Percentiles rank a stretch among this genome's conserved stretches.
Conservation (phyloP, 2,888 invertebrate genomes). For the Oscheius sp. region DNA sequence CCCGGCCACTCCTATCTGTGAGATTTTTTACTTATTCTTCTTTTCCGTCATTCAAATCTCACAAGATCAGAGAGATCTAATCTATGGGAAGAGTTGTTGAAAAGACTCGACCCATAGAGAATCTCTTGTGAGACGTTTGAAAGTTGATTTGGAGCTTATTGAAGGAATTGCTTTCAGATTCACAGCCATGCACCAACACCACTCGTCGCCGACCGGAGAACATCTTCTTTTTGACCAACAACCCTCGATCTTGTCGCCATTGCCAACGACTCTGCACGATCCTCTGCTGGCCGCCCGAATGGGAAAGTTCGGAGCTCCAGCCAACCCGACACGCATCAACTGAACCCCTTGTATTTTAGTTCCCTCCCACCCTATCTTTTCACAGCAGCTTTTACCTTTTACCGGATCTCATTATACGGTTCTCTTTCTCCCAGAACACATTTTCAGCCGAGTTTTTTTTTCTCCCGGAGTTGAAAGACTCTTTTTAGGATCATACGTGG, state of each 20-base stretch:
- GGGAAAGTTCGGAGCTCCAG: constrained; percentile 51
- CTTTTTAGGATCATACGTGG: too few species aligned
- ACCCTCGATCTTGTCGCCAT: constrained; percentile 18
- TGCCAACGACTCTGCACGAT: not conserved
- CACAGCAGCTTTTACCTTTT: constrained; percentile 9
- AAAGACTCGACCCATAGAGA: too few species aligned
- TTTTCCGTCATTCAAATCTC: not conserved
- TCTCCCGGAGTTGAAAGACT: too few species aligned
- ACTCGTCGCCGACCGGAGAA: constrained; percentile 51
- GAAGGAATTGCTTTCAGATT: constrained; percentile 35
- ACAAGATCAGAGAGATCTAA: too few species aligned
- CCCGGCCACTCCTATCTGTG: constrained; percentile 27
- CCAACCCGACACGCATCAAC: constrained; percentile 37
- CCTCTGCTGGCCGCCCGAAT: constrained; percentile 36
- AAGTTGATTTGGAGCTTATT: too few species aligned
- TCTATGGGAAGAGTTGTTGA: too few species aligned
- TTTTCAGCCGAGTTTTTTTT: too few species aligned
- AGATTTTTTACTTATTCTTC: constrained; percentile 5
- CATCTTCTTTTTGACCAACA: constrained; percentile 49
- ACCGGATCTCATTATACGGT: constrained; percentile 31
- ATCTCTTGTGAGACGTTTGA: not conserved
- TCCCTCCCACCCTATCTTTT: not conserved
- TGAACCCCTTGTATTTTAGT: constrained; percentile 10
- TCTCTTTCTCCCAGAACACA: not conserved
- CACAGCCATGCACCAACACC: constrained; percentile 42